Conservation (phyloP, 2,888 invertebrate genomes). For the Masnerella sp. region DNA sequence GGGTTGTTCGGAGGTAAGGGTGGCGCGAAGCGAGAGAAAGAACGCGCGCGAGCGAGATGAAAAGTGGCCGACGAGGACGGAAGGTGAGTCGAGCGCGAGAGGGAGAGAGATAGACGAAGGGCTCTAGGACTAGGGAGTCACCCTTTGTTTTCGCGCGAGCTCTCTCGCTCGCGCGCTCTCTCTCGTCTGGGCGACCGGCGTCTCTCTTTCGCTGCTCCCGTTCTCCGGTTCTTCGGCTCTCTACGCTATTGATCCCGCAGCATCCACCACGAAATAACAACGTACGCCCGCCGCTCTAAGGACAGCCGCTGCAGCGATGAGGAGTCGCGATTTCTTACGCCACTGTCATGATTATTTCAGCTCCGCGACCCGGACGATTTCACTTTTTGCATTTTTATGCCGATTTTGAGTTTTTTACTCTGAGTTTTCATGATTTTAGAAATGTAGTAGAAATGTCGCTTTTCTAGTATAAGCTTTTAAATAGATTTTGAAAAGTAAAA, state of each 20-base stretch:
- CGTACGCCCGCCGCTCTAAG: constrained; percentile 68
- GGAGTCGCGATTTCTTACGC: constrained; percentile 51
- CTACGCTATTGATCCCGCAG: constrained; percentile 77
- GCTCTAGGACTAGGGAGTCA: constrained; percentile 67
- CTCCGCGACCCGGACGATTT: too few relatives aligned
- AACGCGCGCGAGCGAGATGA: constrained; percentile 55
- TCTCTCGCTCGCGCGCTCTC: constrained; percentile 60
- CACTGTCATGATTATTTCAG: constrained; percentile 29
- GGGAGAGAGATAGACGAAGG: constrained; percentile 55
- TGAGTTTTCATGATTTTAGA: too few relatives aligned
- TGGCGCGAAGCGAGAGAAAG: constrained; percentile 63
- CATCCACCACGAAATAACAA: constrained; percentile 78
- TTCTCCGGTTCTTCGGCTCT: constrained; percentile 71
- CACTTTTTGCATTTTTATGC: too few relatives aligned
- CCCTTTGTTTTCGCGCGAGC: constrained; percentile 68
- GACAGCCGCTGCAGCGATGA: constrained; percentile 57
- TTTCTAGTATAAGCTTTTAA: too few relatives aligned
- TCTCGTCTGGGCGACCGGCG: constrained; percentile 55
- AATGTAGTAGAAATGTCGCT: too few relatives aligned
- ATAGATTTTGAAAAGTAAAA: too few relatives aligned
- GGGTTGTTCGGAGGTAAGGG: constrained; percentile 74
- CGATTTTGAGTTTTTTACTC: too few relatives aligned
- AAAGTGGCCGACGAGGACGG: constrained; percentile 29
- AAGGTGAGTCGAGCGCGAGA: constrained; percentile 1
- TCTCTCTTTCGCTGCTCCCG: constrained; percentile 63